Evolutionary conservation across 2,113 vertebrate genomes (phyloP), one percentile per base, ranked within the genome.

Genomic region (Alces alces): DNA sequence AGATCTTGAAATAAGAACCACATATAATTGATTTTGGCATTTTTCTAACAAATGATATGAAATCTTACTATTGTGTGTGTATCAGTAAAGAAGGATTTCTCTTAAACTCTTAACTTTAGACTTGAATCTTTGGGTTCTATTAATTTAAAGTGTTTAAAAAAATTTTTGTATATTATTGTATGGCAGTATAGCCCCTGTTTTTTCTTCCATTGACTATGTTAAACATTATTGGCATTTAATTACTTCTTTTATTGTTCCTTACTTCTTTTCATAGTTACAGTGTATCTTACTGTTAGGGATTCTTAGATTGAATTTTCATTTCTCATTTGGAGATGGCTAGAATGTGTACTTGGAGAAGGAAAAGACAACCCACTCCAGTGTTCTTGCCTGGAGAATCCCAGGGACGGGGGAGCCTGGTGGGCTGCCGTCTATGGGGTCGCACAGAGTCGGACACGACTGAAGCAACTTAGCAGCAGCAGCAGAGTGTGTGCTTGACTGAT

Each of bases 231-330:
- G 39, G 76, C 13, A 80, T 95, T 89, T 92, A 90, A 23, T 78
- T 93, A 47, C 15, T 93, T 25, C 16, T 91, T 93, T 55, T 57
- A 61, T 66, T 57, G 10, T 86, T 86, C 50, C 17, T 64, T 89
- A 80, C 55, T 96, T 64, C 19, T 64, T 86, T 86, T 73, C 23
- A 86, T 61, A 89, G 8, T 93, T 91, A 73, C 3, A 86, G 6
- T 86, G 13, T 79, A 57, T 61, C n/a, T 93, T 86, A 52, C 54
- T 89, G 43, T 79, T 86, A 87, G 60, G n/a, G 79, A 91, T 94
- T 93, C 47, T 73, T 85, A 30, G 39, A 21, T 92, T 92, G 27
- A 96, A 91, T 83, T 93, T 93, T 70, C 28, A 79, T 73, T 91
- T 87, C 47, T 88, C 28, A 73, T 80, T 85, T 95, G n/a, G 54